Evolutionary conservation across 2,797 vertebrate genomes (phyloP), one percentile per base, ranked within the genome.

Genomic region (Coendou prehensilis): DNA sequence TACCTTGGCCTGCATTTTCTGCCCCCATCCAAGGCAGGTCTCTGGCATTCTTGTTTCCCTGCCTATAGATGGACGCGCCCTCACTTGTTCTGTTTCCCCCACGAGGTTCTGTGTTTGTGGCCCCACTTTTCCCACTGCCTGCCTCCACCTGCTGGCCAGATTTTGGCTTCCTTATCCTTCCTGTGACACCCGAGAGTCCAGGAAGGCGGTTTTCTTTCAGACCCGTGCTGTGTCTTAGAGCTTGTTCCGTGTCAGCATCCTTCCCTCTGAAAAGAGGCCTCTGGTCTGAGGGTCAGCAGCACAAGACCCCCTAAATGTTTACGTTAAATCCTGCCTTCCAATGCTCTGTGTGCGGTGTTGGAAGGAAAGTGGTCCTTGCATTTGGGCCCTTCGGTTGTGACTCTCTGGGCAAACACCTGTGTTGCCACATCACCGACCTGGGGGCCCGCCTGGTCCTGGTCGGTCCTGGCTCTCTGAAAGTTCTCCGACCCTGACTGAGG

Each of bases 341-440:
- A 26, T 0, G 14, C 61, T 81, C 10, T 9, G 23, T 22, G 13
- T 33, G 17, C 61, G 7, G 0, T 26, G 23, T 10, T 5, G 50
- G 71, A 52, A 20, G 41, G 8, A 57, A 89, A 56, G 41, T 28
- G 33, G 0, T 18, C 1, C 50, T 47, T 37, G 61, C 23, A 2
- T 59, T 41, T 2, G 45, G 59, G 41, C 80, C 73, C 67, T 50
- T 57, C 5, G 22, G 18, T 30, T 1, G 9, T 37, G 2, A 4
- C 52, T 71, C 89, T 33, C 30, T n/a, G 28, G 59, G 7, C 64
- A n/a, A 17, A 3, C 0, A 4, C 33, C 33, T 0, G 0, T 7
- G 0, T 11, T 0, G 71, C 64, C 15, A 0, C 10, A 0, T 80
- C 64, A 0, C 30, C 41, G 8, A 1, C 9, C 47, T 0, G 0